Conservation (phyloP, 2,888 invertebrate genomes). For the Drosophila colorata region DNA sequence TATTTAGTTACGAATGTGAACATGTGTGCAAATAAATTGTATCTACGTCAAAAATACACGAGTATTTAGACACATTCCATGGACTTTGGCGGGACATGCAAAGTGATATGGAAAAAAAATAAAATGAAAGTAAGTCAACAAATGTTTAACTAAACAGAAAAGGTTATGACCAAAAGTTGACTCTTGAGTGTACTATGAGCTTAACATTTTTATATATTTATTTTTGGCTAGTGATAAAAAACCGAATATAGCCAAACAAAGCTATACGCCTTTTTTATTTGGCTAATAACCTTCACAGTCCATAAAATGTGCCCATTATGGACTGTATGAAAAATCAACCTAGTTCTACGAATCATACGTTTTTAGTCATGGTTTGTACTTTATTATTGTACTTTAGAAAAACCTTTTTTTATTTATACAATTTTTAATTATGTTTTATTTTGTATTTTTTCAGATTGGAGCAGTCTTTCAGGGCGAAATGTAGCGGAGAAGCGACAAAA, state of each 20-base stretch:
- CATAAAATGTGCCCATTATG: no score
- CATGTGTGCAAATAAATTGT: conserved; percentile 81
- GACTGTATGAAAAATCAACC: no score
- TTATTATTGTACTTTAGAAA: no score
- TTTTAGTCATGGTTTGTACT: no score
- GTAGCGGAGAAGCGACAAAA: no score
- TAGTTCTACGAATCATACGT: no score
- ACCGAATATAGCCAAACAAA: background rate
- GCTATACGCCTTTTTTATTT: background rate
- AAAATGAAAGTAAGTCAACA: conserved; percentile 20
- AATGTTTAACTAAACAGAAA: conserved; percentile 12
- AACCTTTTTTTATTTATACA: no score
- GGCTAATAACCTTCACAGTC: background rate
- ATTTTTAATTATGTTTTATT: no score
- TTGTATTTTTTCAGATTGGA: no score
- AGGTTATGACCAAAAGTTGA: conserved; percentile 8
- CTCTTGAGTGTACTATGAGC: background rate
- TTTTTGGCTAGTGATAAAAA: background rate
- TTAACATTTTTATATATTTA: background rate
- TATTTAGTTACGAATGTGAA: conserved; percentile 66
- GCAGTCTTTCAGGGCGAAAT: no score
- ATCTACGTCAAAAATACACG: conserved; percentile 46
- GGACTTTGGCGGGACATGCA: conserved; percentile 14
- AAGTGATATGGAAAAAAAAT: conserved; percentile 50
- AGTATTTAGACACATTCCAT: conserved; percentile 42